A percentile compares a stretch with the other conserved stretches of the same genome.
These are phyloP conservation scores for Motacilla tschutschensis DNA, from an alignment of 2,113 vertebrate genomes.

Conservation along the genomic window DNA sequence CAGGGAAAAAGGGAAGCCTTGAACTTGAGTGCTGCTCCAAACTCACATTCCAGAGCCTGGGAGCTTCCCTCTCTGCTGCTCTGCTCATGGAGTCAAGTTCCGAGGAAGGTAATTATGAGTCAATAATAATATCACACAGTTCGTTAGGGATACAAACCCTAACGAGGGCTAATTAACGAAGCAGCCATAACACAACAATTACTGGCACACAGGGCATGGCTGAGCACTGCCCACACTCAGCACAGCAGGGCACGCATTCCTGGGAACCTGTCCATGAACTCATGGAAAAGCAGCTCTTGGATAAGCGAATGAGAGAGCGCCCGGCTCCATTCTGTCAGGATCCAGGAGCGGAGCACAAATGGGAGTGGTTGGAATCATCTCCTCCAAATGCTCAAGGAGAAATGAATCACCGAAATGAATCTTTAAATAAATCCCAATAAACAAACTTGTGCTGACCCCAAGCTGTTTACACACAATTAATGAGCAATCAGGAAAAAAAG, in stretches of 20 bases:
- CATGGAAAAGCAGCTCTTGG: not conserved
- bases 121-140: not conserved
- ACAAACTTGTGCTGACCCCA: constrained; percentile 7
- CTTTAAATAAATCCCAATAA: constrained; percentile 17
- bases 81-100: not conserved
- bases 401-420: not conserved
- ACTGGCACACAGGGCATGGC: not conserved
- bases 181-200: not conserved
- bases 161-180: not conserved
- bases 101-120: not conserved
- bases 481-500: not conserved
- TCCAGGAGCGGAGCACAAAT: accelerated
- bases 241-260: not conserved
- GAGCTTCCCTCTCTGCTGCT: not conserved
- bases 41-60: not conserved
- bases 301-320: not conserved
- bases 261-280: not conserved
- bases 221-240: not conserved
- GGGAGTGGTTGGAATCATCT: not conserved
- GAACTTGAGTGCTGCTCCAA: not conserved
- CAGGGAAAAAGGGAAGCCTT: not conserved
- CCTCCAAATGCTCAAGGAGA: not conserved
- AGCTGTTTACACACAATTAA: constrained; percentile 41
- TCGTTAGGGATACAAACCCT: not conserved
- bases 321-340: not conserved